A percentile compares a stretch with the other conserved stretches of the same genome.
Evolutionary conservation across 2,797 vertebrate species (phyloP).

Genomic region (Myotis pilosus): DNA sequence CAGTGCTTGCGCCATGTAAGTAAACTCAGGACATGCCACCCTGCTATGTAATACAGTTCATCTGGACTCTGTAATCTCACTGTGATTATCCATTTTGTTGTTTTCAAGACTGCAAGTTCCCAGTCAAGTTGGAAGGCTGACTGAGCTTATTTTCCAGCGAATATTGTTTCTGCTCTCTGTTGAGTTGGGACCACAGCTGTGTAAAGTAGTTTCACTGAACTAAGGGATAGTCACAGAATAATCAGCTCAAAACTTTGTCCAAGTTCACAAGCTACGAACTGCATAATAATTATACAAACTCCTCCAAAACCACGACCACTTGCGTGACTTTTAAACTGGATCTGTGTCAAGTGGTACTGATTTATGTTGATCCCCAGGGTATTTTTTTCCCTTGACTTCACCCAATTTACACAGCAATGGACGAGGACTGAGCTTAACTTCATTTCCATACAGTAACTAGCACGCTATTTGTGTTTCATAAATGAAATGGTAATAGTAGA

Average conservation of each 20-base stretch:
- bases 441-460: background rate
- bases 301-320: background rate
- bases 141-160: conserved; percentile 44
- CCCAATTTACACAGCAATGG: background rate
- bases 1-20: background rate
- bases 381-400: background rate
- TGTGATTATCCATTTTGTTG: background rate
- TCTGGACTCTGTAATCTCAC: background rate
- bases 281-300: background rate
- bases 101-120: conserved; percentile 42
- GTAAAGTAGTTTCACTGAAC: conserved; percentile 43
- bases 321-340: conserved; percentile 19
- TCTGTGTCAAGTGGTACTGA: background rate
- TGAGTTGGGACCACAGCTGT: conserved; percentile 55
- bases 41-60: background rate
- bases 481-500: background rate
- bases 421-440: background rate
- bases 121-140: conserved; percentile 47
- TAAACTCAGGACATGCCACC: background rate
- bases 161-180: conserved; percentile 34
- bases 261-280: background rate
- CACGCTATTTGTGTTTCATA: background rate
- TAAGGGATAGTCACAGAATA: background rate
- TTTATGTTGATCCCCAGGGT: background rate
- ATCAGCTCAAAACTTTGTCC: conserved; percentile 15